A percentile compares a stretch with the other conserved stretches of the same genome.
Evolutionary conservation across 2,888 invertebrate species (phyloP).

Genomic region (Patella caerulea): DNA sequence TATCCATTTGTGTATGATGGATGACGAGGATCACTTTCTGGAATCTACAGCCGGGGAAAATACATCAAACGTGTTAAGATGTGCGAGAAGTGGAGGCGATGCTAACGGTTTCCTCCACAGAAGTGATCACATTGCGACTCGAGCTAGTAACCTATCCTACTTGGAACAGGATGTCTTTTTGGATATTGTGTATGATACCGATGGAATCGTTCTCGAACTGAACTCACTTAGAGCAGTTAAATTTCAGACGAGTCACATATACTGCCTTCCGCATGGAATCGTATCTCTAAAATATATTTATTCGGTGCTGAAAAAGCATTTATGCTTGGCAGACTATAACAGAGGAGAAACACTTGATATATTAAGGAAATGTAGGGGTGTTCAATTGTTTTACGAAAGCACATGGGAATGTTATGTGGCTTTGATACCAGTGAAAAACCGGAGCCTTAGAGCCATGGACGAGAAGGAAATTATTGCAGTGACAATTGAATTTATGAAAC

Average conservation of each 20-base stretch:
- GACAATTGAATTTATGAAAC: neutral
- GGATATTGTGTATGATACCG: neutral
- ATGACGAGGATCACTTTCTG: neutral
- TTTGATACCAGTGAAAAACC: neutral
- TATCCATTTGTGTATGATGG: neutral
- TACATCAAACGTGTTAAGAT: neutral
- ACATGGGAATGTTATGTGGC: neutral
- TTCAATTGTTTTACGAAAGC: neutral
- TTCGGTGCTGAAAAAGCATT: neutral
- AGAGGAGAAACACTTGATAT: neutral
- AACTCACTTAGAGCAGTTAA: neutral
- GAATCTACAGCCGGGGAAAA: neutral
- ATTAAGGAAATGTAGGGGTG: neutral
- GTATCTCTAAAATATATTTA: neutral
- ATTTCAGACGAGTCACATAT: neutral
- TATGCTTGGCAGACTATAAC: neutral
- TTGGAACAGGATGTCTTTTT: conserved; percentile 1
- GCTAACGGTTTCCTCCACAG: neutral
- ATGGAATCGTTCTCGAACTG: neutral
- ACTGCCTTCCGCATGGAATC: neutral
- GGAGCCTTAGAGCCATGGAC: neutral
- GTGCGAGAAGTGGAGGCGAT: neutral
- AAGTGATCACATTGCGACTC: neutral
- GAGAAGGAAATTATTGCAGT: neutral
- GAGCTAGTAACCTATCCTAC: neutral